A percentile compares a stretch with the other conserved stretches of the same genome.
Evolutionary conservation across 2,888 invertebrate species (phyloP).

Genomic region (Thalpophila matura): DNA sequence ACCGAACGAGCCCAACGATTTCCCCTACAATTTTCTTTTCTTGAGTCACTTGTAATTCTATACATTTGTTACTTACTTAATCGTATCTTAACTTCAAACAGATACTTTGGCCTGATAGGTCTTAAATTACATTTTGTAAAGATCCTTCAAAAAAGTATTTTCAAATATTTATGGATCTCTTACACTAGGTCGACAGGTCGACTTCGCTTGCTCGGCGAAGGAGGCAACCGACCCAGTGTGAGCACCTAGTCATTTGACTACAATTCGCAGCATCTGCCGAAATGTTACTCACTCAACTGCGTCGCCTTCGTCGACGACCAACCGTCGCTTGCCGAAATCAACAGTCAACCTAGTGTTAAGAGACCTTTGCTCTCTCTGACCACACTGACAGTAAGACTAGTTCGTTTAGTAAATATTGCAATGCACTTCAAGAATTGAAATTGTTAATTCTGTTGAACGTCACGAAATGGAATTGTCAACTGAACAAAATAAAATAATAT

Average conservation of each 20-base stretch:
- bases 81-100: background rate
- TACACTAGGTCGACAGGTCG: no score
- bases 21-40: slow-evolving; percentile 2
- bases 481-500: slow-evolving; percentile 71
- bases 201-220: no score
- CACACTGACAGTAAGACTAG: background rate
- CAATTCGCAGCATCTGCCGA: no score
- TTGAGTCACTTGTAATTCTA: background rate
- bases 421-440: slow-evolving; percentile 10
- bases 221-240: no score
- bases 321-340: no score
- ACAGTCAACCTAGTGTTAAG: no score
- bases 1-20: slow-evolving; percentile 1
- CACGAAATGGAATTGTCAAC: slow-evolving; percentile 58
- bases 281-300: no score
- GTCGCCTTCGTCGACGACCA: no score
- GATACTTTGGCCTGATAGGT: background rate
- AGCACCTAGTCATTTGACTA: no score
- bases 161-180: slow-evolving; percentile 11
- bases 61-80: background rate
- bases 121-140: background rate
- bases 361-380: no score
- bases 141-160: background rate
- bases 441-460: slow-evolving; percentile 25
- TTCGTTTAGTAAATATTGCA: slow-evolving; percentile 6